These are phyloP conservation scores for Amblyteles armatorius DNA, from an alignment of 2,888 invertebrate genomes.

Conservation along the genomic window DNA sequence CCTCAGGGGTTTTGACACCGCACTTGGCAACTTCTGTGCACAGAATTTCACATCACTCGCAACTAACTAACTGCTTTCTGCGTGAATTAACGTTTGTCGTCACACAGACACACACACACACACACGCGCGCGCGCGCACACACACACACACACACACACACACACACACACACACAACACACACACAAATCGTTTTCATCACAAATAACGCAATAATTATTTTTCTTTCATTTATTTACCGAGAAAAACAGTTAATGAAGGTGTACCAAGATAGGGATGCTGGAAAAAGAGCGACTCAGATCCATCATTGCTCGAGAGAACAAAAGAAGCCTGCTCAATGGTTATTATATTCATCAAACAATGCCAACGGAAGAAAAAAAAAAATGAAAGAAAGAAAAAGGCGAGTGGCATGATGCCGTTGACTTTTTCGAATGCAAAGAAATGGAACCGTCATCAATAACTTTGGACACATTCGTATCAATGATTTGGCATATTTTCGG, in stretches of 20 bases:
- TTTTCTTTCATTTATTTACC: no score
- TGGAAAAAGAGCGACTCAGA: no score
- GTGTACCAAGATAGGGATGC: no score
- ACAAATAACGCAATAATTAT: no score
- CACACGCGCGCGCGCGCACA: no score
- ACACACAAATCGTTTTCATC: not conserved
- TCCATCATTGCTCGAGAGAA: not conserved
- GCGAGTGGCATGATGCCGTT: slow-evolving; percentile 2
- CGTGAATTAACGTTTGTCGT: no score
- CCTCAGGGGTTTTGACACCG: slow-evolving; percentile 1
- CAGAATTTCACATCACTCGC: not conserved
- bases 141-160: not conserved
- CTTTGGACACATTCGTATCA: slow-evolving; percentile 81
- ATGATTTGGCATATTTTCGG: slow-evolving; percentile 79
- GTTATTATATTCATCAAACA: no score
- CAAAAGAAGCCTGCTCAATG: slow-evolving; percentile 21
- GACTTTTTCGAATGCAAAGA: slow-evolving; percentile 49
- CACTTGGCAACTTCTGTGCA: not conserved
- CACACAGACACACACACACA: no score
- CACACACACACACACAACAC: not conserved
- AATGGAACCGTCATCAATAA: slow-evolving; percentile 80
- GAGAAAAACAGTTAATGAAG: no score
- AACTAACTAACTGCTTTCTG: not conserved
- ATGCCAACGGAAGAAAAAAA: not conserved
- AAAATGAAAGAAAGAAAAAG: not conserved